phyloP scores from a whole-genome alignment of 2,888 invertebrate species.

The Subacronicta megacephala region DNA sequence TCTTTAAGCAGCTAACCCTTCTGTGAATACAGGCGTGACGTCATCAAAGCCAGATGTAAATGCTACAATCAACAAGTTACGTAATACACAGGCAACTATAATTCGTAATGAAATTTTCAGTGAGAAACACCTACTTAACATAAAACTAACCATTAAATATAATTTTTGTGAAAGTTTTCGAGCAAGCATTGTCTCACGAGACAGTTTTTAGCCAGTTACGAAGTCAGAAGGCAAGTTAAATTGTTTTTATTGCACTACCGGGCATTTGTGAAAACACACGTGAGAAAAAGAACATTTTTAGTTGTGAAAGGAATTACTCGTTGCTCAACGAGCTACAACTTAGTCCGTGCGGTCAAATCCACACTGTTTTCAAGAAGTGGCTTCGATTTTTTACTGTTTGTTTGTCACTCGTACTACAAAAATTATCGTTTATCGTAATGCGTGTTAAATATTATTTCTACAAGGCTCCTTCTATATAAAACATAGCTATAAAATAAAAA shows the following conservation, averaged over 20 bases:
- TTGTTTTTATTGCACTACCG: conserved; percentile 46
- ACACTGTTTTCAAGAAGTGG: conserved; percentile 22
- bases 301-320: conserved; percentile 44
- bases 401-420: too few species aligned
- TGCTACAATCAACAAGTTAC: too few species aligned
- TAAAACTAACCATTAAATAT: conserved; percentile 29
- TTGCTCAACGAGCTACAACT: conserved; percentile 32
- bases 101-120: conserved; percentile 5
- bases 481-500: conserved; percentile 51
- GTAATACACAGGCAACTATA: too few species aligned
- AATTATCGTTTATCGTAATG: conserved; percentile 21
- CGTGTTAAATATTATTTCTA: conserved; percentile 43
- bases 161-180: conserved; percentile 38
- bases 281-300: conserved; percentile 38
- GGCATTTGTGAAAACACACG: conserved; percentile 39
- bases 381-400: too few species aligned
- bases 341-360: conserved; percentile 15
- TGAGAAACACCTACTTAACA: conserved; percentile 18
- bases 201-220: conserved; percentile 33
- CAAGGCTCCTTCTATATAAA: conserved; percentile 57
- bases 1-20: too few species aligned
- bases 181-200: conserved; percentile 32
- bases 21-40: too few species aligned
- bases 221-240: conserved; percentile 46
- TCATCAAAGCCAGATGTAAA: too few species aligned